These are phyloP conservation scores for Thalassoma bifasciatum DNA, from an alignment of 2,113 vertebrate species.

Conservation along the genomic window DNA sequence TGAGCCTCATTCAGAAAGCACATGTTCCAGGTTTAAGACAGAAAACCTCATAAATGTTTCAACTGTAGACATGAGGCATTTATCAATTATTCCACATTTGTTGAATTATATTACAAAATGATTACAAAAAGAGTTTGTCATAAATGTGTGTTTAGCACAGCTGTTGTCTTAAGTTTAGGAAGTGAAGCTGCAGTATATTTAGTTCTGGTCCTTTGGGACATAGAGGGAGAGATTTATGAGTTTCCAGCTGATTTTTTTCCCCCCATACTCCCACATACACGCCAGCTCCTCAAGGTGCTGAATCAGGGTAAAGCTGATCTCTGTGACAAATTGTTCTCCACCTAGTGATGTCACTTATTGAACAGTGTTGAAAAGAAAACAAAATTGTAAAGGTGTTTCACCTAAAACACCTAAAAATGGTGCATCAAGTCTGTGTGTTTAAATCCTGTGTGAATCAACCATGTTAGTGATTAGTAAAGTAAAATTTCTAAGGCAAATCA, in stretches of 20 bases:
- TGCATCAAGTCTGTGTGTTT: too few relatives aligned
- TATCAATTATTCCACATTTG: conserved; percentile 8
- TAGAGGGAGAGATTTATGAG: conserved; percentile 48
- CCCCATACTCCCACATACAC: conserved; percentile 15
- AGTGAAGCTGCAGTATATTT: conserved; percentile 35
- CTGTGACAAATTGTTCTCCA: conserved; percentile 42
- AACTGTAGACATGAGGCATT: conserved; percentile 5
- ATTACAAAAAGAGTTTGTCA: conserved; percentile 1
- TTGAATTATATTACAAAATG: background rate
- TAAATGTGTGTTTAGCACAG: background rate
- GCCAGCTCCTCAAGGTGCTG: conserved; percentile 44
- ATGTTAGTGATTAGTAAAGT: too few relatives aligned
- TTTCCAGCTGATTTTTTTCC: conserved; percentile 23
- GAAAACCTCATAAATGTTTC: background rate
- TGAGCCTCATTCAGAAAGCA: conserved; percentile 10
- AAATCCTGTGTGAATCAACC: too few relatives aligned
- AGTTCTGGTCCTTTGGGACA: conserved; percentile 4
- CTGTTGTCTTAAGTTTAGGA: background rate
- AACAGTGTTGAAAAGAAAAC: conserved; percentile 36
- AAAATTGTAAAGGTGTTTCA: background rate
- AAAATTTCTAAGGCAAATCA: too few relatives aligned
- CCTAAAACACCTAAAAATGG: background rate
- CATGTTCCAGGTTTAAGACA: background rate
- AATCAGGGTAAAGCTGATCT: conserved; percentile 31
- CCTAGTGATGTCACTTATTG: conserved; percentile 47